phyloP scores from a whole-genome alignment of 2,797 vertebrate genomes.

The Gastrophryne carolinensis region DNA sequence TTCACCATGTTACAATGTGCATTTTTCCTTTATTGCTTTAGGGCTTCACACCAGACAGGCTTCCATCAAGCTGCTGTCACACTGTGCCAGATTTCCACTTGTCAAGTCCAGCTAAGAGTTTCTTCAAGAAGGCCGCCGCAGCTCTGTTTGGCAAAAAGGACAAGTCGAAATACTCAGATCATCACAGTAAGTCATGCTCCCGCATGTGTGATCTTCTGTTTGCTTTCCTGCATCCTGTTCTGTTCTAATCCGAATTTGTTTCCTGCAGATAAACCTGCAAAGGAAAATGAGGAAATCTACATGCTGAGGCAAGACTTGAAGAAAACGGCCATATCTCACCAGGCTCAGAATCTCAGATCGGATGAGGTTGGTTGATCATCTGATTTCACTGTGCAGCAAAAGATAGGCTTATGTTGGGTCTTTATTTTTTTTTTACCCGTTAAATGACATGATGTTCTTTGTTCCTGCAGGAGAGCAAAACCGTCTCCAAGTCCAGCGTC shows the following conservation, averaged over 20 bases:
- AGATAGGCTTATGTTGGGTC: constrained; percentile 48
- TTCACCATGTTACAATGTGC: neutral
- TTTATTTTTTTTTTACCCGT: no score
- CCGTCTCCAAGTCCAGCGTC: constrained; percentile 71
- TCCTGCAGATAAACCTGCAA: constrained; percentile 81
- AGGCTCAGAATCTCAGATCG: constrained; percentile 73
- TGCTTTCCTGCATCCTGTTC: neutral
- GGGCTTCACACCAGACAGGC: constrained; percentile 94
- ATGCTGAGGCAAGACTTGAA: constrained; percentile 92
- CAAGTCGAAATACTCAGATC: constrained; percentile 94
- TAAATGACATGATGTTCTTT: no score
- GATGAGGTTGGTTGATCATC: constrained; percentile 76
- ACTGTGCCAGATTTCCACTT: constrained; percentile 93
- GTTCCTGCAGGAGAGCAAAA: constrained; percentile 62
- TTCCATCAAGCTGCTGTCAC: constrained; percentile 90
- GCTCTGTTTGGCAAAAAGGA: constrained; percentile 95
- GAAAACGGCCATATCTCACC: constrained; percentile 85
- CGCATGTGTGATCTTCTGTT: neutral
- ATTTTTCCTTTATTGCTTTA: constrained; percentile 56
- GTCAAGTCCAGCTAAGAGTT: constrained; percentile 96
- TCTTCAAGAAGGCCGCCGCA: constrained; percentile 96
- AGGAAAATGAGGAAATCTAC: constrained; percentile 97
- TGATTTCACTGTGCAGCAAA: constrained; percentile 40
- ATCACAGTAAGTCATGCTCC: constrained; percentile 81
- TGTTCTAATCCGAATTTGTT: constrained; percentile 31